Percentiles rank a stretch among this genome's conserved stretches.
Conservation (phyloP, 1,140 invertebrate genomes). For the Sogatella furcifera region DNA sequence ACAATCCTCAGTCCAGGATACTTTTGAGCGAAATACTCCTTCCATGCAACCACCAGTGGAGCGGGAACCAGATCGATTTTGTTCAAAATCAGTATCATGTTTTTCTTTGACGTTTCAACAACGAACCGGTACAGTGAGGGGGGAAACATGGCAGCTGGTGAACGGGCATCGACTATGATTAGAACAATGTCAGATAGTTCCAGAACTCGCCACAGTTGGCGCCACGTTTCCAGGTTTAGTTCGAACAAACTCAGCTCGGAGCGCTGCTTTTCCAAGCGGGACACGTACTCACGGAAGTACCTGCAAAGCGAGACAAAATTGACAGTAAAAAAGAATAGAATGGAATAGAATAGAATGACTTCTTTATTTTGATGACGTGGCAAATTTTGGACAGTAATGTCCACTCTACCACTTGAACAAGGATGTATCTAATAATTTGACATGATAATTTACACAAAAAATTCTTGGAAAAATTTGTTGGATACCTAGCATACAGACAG, state of each 20-base stretch:
- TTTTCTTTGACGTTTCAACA: conserved; percentile 57
- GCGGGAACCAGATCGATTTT: conserved; percentile 85
- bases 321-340: no score
- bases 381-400: no score
- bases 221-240: conserved; percentile 86
- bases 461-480: no score
- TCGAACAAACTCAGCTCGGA: conserved; percentile 65
- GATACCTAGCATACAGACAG: no score
- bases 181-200: conserved; percentile 84
- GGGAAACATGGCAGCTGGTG: conserved; percentile 75
- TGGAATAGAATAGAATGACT: no score
- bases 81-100: conserved; percentile 80
- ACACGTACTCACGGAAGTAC: conserved; percentile 44
- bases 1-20: conserved; percentile 69
- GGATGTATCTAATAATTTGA: no score
- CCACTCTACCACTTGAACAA: no score
- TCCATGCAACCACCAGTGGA: conserved; percentile 76
- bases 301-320: no score
- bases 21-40: conserved; percentile 57
- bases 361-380: no score
- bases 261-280: conserved; percentile 39
- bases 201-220: conserved; percentile 83
- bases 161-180: conserved; percentile 75
- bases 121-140: conserved; percentile 78
- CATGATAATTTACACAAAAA: no score